Conservation (phyloP, 2,888 invertebrate species). For the Drosophila heteroneura region DNA sequence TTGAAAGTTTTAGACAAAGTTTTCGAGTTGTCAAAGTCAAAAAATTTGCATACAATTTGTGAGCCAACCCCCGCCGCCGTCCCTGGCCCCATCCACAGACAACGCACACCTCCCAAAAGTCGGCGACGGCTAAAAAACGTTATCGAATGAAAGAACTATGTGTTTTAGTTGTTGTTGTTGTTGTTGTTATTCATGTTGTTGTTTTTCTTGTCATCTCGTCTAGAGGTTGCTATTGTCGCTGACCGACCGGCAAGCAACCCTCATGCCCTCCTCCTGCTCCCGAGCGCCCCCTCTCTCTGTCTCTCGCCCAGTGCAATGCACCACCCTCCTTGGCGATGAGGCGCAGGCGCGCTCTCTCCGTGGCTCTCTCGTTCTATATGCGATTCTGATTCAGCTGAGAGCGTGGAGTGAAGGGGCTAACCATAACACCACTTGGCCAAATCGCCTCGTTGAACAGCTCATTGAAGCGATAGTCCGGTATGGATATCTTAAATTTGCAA, state of each 20-base stretch:
- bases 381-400: constrained; percentile 84
- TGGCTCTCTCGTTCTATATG: constrained; percentile 68
- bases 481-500: constrained; percentile 83
- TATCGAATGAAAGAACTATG: constrained; percentile 52
- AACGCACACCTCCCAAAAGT: background rate
- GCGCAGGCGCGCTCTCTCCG: constrained; percentile 47
- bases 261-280: constrained; percentile 12
- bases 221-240: constrained; percentile 48
- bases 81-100: background rate
- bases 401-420: constrained; percentile 83
- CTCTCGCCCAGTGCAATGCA: constrained; percentile 24
- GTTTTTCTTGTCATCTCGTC: constrained; percentile 27
- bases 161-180: constrained; percentile 27
- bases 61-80: constrained; percentile 30
- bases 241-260: constrained; percentile 59
- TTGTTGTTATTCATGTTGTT: constrained; percentile 12
- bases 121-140: constrained; percentile 47
- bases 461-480: constrained; percentile 83
- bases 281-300: background rate
- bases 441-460: constrained; percentile 83
- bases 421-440: constrained; percentile 84
- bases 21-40: constrained; percentile 63
- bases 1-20: constrained; percentile 68
- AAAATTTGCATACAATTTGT: constrained; percentile 67
- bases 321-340: constrained; percentile 6